These are phyloP conservation scores for Anarrhichthys ocellatus DNA, from an alignment of 2,113 vertebrate genomes.

Conservation along the genomic window DNA sequence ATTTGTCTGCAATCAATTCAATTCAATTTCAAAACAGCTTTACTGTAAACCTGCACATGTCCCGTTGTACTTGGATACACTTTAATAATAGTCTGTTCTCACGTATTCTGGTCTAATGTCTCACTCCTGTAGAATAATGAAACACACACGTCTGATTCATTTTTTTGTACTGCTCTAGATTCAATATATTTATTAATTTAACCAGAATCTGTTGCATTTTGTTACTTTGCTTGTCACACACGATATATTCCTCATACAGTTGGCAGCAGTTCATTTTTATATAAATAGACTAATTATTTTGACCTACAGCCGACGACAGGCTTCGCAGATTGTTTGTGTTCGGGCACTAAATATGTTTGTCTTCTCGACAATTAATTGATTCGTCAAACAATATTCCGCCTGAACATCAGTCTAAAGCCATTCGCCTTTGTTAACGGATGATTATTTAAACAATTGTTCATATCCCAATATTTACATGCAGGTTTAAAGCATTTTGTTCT, in stretches of 20 bases:
- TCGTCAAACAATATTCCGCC: neutral
- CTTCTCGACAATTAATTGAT: neutral
- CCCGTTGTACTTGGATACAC: neutral
- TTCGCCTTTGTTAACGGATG: neutral
- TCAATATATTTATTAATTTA: neutral
- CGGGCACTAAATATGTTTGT: neutral
- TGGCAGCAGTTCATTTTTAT: neutral
- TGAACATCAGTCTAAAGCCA: neutral
- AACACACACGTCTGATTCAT: neutral
- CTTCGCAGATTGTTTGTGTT: neutral
- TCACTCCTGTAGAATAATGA: neutral
- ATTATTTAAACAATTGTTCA: slow-evolving; percentile 12
- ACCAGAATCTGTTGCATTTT: neutral
- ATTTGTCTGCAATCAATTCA: neutral
- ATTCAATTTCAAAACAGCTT: neutral
- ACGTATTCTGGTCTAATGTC: neutral
- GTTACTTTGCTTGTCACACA: neutral
- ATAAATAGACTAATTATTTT: neutral
- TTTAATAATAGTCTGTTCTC: neutral
- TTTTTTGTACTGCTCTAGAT: neutral
- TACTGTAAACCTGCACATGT: neutral
- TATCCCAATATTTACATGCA: slow-evolving; percentile 18
- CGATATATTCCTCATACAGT: neutral
- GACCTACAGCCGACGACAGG: neutral
- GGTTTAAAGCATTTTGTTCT: slow-evolving; percentile 4